Conservation (phyloP, 2,113 vertebrate species). For the Oxyruncus cristatus region DNA sequence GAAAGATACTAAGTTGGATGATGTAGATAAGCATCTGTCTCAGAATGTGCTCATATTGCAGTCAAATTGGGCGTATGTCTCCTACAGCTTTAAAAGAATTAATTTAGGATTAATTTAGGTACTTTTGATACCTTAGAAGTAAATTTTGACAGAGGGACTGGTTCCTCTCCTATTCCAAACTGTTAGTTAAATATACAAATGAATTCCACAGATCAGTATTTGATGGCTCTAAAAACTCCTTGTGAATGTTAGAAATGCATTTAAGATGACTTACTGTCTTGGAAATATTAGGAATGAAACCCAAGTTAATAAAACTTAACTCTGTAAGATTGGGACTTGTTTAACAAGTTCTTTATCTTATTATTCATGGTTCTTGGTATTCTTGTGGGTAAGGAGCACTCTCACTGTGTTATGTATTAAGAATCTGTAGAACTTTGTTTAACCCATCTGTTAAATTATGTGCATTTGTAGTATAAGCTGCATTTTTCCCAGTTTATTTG, state of each 20-base stretch:
- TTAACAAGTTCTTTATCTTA: background rate
- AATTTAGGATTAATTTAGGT: background rate
- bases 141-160: background rate
- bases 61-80: background rate
- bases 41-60: background rate
- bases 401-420: fast-evolving
- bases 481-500: background rate
- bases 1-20: background rate
- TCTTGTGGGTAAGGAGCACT: background rate
- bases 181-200: background rate
- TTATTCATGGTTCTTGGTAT: background rate
- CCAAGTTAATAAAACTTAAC: background rate
- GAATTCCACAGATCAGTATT: background rate
- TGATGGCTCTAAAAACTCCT: background rate
- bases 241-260: background rate
- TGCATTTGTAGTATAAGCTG: background rate
- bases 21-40: background rate
- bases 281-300: background rate
- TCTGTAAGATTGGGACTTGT: background rate
- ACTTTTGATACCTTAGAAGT: background rate
- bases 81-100: background rate
- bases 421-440: background rate
- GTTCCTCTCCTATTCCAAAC: background rate
- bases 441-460: background rate
- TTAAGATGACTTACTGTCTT: background rate